Conservation (phyloP, 2,113 vertebrate species). For the Alexandromys fortis region DNA sequence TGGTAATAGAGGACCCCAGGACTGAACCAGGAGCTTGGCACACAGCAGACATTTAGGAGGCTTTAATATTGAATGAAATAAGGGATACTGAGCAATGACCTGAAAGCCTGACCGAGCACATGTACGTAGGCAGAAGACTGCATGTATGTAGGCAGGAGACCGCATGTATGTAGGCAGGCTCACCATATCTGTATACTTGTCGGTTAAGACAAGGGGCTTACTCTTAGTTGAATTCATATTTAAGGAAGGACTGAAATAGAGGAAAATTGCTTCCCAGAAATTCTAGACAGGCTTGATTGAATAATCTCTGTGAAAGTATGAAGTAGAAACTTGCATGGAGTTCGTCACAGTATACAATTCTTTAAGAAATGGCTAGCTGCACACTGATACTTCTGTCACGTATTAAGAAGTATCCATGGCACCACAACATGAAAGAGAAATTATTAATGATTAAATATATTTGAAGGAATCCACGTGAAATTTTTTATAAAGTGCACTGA, state of each 20-base stretch:
- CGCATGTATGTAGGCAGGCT: neutral
- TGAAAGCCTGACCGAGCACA: neutral
- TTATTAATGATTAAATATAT: conserved; percentile 5
- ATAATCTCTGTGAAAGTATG: neutral
- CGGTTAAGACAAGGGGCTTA: neutral
- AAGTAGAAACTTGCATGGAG: neutral
- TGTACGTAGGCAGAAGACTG: no score
- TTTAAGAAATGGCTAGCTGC: conserved; percentile 8
- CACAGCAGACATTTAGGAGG: conserved; percentile 16
- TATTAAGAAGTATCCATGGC: neutral
- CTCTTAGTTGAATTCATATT: neutral
- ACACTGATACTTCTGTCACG: neutral
- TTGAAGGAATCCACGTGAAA: neutral
- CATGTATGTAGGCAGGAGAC: no score
- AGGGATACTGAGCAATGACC: neutral
- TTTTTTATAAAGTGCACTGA: neutral
- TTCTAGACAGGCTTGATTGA: neutral
- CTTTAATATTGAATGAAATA: conserved; percentile 36
- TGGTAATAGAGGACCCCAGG: neutral
- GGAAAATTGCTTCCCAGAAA: neutral
- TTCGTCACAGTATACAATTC: neutral
- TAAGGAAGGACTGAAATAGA: neutral
- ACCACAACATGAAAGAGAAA: neutral
- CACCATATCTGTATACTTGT: neutral
- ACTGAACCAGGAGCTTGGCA: conserved; percentile 4